These are phyloP conservation scores for Thunnus thynnus DNA, from an alignment of 2,113 vertebrate species.

Conservation along the genomic window DNA sequence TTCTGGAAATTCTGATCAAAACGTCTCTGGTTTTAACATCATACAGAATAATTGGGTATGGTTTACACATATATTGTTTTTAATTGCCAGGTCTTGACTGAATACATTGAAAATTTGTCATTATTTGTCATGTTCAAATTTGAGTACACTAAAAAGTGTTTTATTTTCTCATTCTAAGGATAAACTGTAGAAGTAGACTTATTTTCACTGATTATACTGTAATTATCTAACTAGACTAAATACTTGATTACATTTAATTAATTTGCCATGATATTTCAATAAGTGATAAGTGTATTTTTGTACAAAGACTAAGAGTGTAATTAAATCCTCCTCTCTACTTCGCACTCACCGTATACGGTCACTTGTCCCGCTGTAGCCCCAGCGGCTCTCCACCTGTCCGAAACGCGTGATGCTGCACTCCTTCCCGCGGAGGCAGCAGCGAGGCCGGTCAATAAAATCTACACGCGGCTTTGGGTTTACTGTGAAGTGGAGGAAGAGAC, in stretches of 20 bases:
- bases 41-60: too few relatives aligned
- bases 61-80: too few relatives aligned
- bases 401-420: conserved; percentile 98
- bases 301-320: neutral
- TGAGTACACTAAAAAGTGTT: neutral
- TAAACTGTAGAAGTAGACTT: neutral
- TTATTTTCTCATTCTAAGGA: neutral
- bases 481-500: conserved; percentile 97
- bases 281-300: neutral
- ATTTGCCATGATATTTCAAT: neutral
- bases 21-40: too few relatives aligned
- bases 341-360: conserved; percentile 93
- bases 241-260: neutral
- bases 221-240: neutral
- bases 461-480: conserved; percentile 97
- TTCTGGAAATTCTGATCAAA: too few relatives aligned
- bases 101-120: too few relatives aligned
- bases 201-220: neutral
- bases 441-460: conserved; percentile 95
- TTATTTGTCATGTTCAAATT: too few relatives aligned
- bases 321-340: neutral
- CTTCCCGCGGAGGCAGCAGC: conserved; percentile 97
- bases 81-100: too few relatives aligned
- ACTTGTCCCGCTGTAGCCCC: conserved; percentile 98
- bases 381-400: conserved; percentile 98